Conservation (phyloP, 2,113 vertebrate species). For the Eolophus roseicapilla region DNA sequence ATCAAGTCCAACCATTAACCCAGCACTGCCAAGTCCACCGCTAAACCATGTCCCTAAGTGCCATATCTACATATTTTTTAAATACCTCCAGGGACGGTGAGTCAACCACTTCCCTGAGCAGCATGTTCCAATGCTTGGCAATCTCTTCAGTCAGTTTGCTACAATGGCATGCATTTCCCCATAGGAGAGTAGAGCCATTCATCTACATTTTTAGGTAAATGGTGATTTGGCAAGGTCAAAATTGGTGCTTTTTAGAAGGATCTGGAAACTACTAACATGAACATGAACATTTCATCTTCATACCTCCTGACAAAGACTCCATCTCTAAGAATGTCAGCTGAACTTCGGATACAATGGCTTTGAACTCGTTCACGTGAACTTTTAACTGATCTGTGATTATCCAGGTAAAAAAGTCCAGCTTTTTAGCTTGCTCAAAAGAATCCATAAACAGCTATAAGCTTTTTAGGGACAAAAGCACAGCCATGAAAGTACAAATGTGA, state of each 20-base stretch:
- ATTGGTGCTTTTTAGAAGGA: background rate
- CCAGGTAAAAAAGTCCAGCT: background rate
- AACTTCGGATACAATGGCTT: background rate
- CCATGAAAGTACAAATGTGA: background rate
- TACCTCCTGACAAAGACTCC: background rate
- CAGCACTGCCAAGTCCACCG: background rate
- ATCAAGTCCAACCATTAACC: background rate
- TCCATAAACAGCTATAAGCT: background rate
- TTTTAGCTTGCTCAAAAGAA: background rate
- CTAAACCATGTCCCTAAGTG: background rate
- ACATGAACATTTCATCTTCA: background rate
- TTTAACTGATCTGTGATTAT: background rate
- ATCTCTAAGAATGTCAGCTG: background rate
- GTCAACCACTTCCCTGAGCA: background rate
- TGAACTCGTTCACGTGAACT: background rate
- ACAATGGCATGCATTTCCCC: background rate
- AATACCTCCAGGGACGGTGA: background rate
- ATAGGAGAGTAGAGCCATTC: background rate
- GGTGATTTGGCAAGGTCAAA: background rate
- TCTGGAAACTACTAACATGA: background rate
- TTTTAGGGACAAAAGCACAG: background rate
- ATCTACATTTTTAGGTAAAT: background rate
- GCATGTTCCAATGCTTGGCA: background rate
- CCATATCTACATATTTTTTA: background rate
- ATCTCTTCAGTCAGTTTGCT: background rate